Evolutionary conservation across 2,888 invertebrate species (phyloP), one percentile per base, ranked within the genome.

Genomic region (Rhagophthalmus giganteus): DNA sequence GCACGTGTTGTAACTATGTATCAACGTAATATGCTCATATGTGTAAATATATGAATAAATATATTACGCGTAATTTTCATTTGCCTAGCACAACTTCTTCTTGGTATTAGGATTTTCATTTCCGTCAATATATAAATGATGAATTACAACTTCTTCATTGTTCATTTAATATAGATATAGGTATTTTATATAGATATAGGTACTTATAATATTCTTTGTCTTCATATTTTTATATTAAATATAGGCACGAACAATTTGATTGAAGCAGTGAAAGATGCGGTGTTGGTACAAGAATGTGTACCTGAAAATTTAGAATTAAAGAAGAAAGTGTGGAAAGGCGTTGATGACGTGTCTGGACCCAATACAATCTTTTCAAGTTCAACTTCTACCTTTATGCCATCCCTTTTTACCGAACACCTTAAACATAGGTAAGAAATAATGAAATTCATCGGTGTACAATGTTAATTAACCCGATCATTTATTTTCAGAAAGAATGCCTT

Each of bases 221-320:
- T n/a, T n/a, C n/a, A n/a, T n/a, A n/a, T n/a, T n/a, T n/a, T n/a
- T n/a, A n/a, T n/a, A n/a, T 32, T 38, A 25, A 57, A 70, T 73
- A 44, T 71, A 84, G 87, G 86, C 4, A 81, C 85, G 0, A 81
- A 80, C 0, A 83, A 81, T 61, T 71, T 96, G 39, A 81, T 80
- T 25, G 84, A 86, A 11, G 82, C 87, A 16, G 84, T 89, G 0
- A 85, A 86, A 66, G 86, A 81, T 50, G 89, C 94, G 0, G 77
- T 87, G 38, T 85, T 93, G 57, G 81, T 95, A 24, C 92, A 97
- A 76, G 97, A 98, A 79, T 95, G 95, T 72, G 88, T 96, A 1
- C 94, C 95, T 1, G 97, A 98, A 76, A 84, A 83, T 58, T 72
- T 96, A 14, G 87, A 90, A 0, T 72, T 95, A 63, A 97, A 98